A percentile compares a stretch with the other conserved stretches of the same genome.
Evolutionary conservation across 1,140 invertebrate species (phyloP).

Genomic region (Drosophila repletoides): DNA sequence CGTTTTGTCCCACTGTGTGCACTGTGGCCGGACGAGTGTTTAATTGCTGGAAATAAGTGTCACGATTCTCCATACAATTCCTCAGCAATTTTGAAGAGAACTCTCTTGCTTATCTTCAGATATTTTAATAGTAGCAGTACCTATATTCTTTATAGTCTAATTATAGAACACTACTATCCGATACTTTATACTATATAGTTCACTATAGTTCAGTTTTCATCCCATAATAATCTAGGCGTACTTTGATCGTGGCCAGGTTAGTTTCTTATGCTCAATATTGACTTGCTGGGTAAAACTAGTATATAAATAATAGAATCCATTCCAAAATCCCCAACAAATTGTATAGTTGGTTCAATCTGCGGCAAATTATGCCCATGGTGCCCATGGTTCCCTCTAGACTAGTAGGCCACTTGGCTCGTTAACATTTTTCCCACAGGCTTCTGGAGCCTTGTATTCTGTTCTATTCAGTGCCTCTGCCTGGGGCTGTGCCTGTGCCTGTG

Average conservation of each 20-base stretch:
- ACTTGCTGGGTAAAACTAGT: too few species aligned
- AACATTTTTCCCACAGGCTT: constrained; percentile 68
- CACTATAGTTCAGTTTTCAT: too few species aligned
- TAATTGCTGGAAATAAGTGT: constrained; percentile 44
- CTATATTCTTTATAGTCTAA: neutral
- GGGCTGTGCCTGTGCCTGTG: constrained; percentile 2
- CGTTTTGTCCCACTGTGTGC: constrained; percentile 19
- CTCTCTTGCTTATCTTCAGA: neutral
- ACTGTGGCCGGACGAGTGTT: constrained; percentile 22
- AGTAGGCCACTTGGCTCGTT: constrained; percentile 55
- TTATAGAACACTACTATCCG: too few species aligned
- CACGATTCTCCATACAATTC: neutral
- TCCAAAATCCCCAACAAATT: too few species aligned
- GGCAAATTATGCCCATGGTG: constrained; percentile 8
- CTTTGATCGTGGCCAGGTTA: too few species aligned
- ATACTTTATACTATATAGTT: too few species aligned
- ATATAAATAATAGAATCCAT: too few species aligned
- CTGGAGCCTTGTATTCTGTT: neutral
- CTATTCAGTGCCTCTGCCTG: neutral
- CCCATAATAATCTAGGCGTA: too few species aligned
- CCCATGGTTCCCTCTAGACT: neutral
- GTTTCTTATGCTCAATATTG: too few species aligned
- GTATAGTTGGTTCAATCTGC: too few species aligned
- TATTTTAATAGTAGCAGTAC: neutral
- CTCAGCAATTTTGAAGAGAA: neutral